A percentile compares a stretch with the other conserved stretches of the same genome.
These are phyloP conservation scores for Paracanthobrama guichenoti DNA, from an alignment of 2,113 vertebrate genomes.

Conservation along the genomic window DNA sequence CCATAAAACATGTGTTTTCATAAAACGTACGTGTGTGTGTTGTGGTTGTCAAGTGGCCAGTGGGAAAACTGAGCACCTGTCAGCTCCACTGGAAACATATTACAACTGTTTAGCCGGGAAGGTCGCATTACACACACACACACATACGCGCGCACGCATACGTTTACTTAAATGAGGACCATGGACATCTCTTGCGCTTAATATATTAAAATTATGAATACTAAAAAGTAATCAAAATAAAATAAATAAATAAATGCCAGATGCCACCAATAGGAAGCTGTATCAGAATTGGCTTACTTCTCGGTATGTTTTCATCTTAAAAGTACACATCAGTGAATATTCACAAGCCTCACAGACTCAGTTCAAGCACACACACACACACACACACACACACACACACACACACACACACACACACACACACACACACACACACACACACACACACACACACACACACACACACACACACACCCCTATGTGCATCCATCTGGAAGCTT, in stretches of 20 bases:
- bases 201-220: background rate
- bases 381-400: constrained; percentile 43
- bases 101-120: background rate
- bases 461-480: constrained; percentile 22
- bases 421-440: constrained; percentile 45
- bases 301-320: background rate
- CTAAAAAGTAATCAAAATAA: too few relatives aligned
- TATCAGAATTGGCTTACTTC: background rate
- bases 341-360: background rate
- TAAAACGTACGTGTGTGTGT: background rate
- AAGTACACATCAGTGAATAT: constrained; percentile 1
- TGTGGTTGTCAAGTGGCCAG: background rate
- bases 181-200: background rate
- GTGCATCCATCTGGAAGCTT: background rate
- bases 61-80: constrained; percentile 19
- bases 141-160: too few relatives aligned
- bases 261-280: background rate
- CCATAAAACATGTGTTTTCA: too few relatives aligned
- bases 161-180: background rate
- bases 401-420: constrained; percentile 25
- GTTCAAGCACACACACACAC: constrained; percentile 1
- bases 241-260: too few relatives aligned
- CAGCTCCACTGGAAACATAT: constrained; percentile 22
- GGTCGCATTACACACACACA: background rate
- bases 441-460: constrained; percentile 32